A percentile compares a stretch with the other conserved stretches of the same genome.
Conservation (phyloP, 2,113 vertebrate genomes). For the Calyptommatus sinebrachiatus region DNA sequence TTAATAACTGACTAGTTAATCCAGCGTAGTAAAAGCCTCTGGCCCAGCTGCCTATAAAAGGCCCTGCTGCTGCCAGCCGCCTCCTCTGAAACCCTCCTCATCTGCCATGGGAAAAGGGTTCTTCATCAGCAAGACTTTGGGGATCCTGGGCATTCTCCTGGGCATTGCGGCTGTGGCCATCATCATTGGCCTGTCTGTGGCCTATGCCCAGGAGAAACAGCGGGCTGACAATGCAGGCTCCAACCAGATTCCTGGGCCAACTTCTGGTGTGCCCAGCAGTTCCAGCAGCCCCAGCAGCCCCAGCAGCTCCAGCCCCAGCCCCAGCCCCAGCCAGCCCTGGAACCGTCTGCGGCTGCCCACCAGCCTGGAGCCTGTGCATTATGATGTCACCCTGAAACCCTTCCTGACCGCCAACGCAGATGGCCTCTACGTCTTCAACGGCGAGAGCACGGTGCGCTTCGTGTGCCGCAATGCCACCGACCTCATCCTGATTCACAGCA, state of each 20-base stretch:
- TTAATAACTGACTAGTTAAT: slow-evolving; percentile 68
- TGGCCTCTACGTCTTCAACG: slow-evolving; percentile 79
- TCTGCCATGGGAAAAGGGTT: slow-evolving; percentile 85
- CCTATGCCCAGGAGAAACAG: slow-evolving; percentile 79
- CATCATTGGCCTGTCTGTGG: slow-evolving; percentile 82
- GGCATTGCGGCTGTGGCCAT: slow-evolving; percentile 66
- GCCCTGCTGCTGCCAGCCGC: fast-evolving
- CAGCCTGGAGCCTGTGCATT: slow-evolving; percentile 71
- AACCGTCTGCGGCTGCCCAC: slow-evolving; percentile 80
- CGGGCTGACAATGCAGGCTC: slow-evolving; percentile 42
- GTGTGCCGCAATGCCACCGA: slow-evolving; percentile 73
- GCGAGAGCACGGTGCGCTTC: slow-evolving; percentile 77
- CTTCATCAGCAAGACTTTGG: slow-evolving; percentile 81
- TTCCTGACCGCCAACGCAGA: slow-evolving; percentile 52
- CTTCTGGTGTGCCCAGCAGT: fast-evolving
- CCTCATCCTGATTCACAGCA: slow-evolving; percentile 88
- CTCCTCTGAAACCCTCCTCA: neutral
- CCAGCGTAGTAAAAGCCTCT: slow-evolving; percentile 18
- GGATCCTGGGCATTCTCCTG: slow-evolving; percentile 69
- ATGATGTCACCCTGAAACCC: slow-evolving; percentile 81
- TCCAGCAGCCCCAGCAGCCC: fast-evolving
- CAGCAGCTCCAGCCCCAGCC: neutral
- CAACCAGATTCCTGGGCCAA: neutral
- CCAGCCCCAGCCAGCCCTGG: slow-evolving; percentile 67
- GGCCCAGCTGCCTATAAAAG: slow-evolving; percentile 45